Evolutionary conservation across 1,140 invertebrate species (phyloP).

Genomic region (Meteorus sp.): DNA sequence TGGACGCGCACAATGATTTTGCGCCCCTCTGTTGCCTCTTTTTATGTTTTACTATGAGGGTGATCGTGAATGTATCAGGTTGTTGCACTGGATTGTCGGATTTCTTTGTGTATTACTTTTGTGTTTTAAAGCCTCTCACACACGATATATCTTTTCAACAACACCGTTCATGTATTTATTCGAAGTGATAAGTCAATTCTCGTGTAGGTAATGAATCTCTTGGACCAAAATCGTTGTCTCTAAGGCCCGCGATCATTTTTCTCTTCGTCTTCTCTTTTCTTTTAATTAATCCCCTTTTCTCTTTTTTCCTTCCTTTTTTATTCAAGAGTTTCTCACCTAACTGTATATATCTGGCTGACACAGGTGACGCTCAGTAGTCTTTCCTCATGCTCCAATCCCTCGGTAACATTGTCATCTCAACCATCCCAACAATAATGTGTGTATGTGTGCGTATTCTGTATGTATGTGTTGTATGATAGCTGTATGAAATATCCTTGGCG

Average conservation of each 20-base stretch:
- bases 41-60: too few relatives aligned
- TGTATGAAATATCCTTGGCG: not conserved
- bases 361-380: conserved; percentile 23
- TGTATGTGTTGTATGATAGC: not conserved
- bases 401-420: not conserved
- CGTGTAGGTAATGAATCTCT: too few relatives aligned
- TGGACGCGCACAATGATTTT: conserved; percentile 13
- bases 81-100: too few relatives aligned
- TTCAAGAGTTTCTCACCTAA: conserved; percentile 21
- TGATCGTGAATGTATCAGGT: conserved; percentile 11
- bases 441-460: not conserved
- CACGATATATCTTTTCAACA: not conserved
- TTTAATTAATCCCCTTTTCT: not conserved
- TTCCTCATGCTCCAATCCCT: conserved; percentile 15
- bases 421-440: not conserved
- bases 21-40: conserved; percentile 19
- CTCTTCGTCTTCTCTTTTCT: not conserved
- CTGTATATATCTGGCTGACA: conserved; percentile 25
- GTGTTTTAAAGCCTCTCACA: not conserved
- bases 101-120: conserved; percentile 4
- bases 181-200: too few relatives aligned
- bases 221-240: not conserved
- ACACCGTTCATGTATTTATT: too few relatives aligned
- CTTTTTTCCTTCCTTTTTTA: not conserved
- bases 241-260: conserved; percentile 1